Evolutionary conservation across 2,113 vertebrate species (phyloP), one percentile per base, ranked within the genome.

Genomic region (Malurus alboscapulatus): DNA sequence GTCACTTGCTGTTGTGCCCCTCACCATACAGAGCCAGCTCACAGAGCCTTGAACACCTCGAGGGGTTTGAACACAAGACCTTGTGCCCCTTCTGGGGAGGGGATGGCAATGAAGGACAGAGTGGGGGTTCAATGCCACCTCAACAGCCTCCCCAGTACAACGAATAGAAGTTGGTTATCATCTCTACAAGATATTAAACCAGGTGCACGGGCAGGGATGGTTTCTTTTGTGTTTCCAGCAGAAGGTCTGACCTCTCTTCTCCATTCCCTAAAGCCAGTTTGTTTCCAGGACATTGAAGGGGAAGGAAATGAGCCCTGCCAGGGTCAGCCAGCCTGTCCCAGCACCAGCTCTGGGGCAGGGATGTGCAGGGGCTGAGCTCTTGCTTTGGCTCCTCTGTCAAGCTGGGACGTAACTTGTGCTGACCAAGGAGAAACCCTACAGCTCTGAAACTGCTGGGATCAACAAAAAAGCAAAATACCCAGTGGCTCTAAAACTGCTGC

Each of bases 331-430:
- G 20, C 14, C 30, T 30, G 12, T 3, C 26, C 17, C 30, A 42
- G 40, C 1, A 5, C 21, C 0, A 0, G 1, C 32, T 32, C 20
- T 9, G 24, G 51, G n/a, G 7, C 36, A 81, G 15, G 36, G 59
- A 21, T 17, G 30, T 0, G 2, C 26, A 10, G 36, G 26, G 21
- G 36, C 14, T 68, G 65, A 57, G 26, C 6, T 82, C 84, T 72
- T 62, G 29, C 20, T 73, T 62, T 69, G 66, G 14, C 8, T 85
- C 9, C 18, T 75, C 53, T 76, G 34, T 45, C 1, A 1, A 58
- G 5, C 51, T 34, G 17, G 45, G 66, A 89, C 32, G 51, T 3
- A 36, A 19, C 26, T 9, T 4, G 2, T n/a, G 30, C 40, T 87
- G 65, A 51, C 13, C 61, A 72, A 55, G 40, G 40, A 24, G 25